Base-by-base conservation (phyloP, 2,797 vertebrate genomes). In the Gallirallus australis region DNA sequence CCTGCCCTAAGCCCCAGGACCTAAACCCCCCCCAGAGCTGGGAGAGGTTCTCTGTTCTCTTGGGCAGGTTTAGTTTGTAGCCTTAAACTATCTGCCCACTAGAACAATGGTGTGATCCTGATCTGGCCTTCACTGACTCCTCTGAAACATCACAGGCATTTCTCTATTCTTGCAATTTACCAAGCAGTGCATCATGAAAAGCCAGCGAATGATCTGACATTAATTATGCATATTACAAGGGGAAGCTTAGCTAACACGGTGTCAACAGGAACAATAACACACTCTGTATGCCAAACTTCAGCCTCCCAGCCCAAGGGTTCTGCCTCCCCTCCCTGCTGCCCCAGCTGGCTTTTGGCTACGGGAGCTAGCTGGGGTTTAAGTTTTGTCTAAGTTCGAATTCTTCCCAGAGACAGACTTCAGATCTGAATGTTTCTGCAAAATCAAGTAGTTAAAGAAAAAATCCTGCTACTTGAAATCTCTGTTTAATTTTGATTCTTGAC, bases 401-500 rank as follows among this genome's bases (percentile, higher is more conserved):
- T 61, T 85, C 53, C 33, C 78, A 68, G 79, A 73, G 56, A 86
- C 72, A 59, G 27, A 39, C 64, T 80, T 93, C 57, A 80, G 30
- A 89, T 71, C 61, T 20, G 33, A 40, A 81, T 10, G 35, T 31
- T 91, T 83, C 53, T 89, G 47, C 48, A 86, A 94, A 93, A 89
- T 89, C 40, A 89, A 93, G 61, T 11, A 68, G 33, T 71, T 86
- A 52, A 76, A 65, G 21, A 85, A 61, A 71, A 78, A 35, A 31
- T 53, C 70, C 28, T 0, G 15, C 85, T 90, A 95, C 88, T 90
- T 93, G 76, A 73, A 95, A 87, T 87, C 69, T 64, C 64, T 30
- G 23, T 87, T 94, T 87, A 70, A 90, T 90, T 95, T 82, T 88
- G 61, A 79, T 72, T 88, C 90, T 71, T 80, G 83, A 96, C 83